Base-by-base conservation (phyloP, 2,888 invertebrate genomes). In the Tromatobia lineatoria region DNA sequence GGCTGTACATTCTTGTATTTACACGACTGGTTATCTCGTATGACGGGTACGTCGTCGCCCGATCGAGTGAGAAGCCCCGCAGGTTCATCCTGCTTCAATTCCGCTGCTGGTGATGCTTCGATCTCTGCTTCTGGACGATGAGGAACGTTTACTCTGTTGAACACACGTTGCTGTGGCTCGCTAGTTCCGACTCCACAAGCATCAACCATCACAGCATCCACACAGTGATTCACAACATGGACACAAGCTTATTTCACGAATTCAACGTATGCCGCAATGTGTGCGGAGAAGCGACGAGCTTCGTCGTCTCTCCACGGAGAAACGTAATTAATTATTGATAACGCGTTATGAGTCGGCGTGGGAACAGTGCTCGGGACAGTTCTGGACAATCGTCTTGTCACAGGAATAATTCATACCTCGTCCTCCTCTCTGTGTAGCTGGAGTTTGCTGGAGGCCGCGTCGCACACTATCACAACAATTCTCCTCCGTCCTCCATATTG, bases 281-380 rank as follows among this genome's bases (percentile, higher is more conserved):
- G 69, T 42, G 61, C 25, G 25, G 18, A 76, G 66, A 52, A 50
- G 52, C n/a, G 23, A 13, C 54, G 25, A 59, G 59, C 59, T 29
- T 29, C 42, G 18, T 23, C 38, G 45, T 38, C 47, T 73, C 54
- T 15, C 50, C 73, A 25, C 61, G 47, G 18, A 34, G 59, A 78
- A n/a, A 83, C 81, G 84, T 86, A 87, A 90, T 90, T 90, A 90
- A 90, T 90, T 90, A 90, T 90, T 90, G 90, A 90, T 89, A 89
- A 89, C 88, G 87, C 88, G 89, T 89, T 90, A 90, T 90, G 89
- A 89, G 87, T 87, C 86, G 82, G 83, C 87, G 90, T 90, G 90
- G 89, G 90, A 90, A 90, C 88, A 87, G 75, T 61, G 77, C 85
- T 80, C 82, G 52, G 86, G 85, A 87, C 80, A 85, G 86, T 89